Percentiles rank a stretch among this genome's conserved stretches.
Conservation (phyloP, 2,888 invertebrate genomes). For the Cephus sareptanus region DNA sequence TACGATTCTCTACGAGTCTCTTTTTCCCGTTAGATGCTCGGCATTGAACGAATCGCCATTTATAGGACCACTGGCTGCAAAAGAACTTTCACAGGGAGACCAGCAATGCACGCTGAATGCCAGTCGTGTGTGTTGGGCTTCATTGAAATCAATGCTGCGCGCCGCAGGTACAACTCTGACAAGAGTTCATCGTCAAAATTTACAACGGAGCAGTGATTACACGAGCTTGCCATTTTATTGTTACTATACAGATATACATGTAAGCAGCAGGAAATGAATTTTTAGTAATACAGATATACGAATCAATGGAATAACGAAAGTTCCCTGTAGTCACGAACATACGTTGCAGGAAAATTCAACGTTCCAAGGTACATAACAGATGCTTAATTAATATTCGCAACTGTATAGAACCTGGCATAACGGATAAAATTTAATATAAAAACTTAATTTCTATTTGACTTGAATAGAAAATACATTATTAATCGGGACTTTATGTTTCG, state of each 20-base stretch:
- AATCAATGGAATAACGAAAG: neutral
- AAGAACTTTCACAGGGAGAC: conserved; percentile 9
- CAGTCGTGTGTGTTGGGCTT: neutral
- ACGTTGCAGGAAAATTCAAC: neutral
- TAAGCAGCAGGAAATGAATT: neutral
- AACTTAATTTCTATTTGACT: neutral
- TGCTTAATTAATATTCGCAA: neutral
- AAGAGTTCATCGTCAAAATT: neutral
- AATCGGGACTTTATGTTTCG: neutral
- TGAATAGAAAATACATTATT: neutral
- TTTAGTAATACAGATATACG: neutral
- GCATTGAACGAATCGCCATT: conserved; percentile 13
- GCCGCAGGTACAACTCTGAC: neutral
- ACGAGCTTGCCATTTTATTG: neutral
- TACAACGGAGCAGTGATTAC: neutral
- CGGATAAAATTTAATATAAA: neutral
- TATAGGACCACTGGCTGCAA: conserved; percentile 11
- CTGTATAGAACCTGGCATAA: neutral
- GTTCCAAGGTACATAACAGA: neutral
- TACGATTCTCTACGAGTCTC: neutral
- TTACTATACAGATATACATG: neutral
- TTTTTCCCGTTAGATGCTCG: neutral
- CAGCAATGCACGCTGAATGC: neutral
- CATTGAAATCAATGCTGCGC: conserved; percentile 12
- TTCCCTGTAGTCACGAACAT: neutral